Conservation (phyloP, 2,797 vertebrate genomes). For the Psittacula derbiana region DNA sequence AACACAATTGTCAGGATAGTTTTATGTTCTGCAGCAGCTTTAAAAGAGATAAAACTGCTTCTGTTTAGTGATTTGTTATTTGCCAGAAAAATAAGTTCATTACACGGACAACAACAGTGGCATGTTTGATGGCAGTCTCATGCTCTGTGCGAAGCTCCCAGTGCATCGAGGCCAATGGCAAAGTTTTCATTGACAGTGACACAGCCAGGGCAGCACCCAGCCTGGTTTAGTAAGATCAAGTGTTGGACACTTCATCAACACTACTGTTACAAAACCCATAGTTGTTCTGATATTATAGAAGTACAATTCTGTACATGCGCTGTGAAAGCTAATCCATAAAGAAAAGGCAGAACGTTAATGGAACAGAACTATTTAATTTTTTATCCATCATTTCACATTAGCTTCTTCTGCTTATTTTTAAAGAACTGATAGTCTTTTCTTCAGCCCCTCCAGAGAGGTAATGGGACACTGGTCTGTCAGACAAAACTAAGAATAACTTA, state of each 20-base stretch:
- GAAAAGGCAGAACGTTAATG: neutral
- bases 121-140: neutral
- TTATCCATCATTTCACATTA: neutral
- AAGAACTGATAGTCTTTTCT: neutral
- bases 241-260: neutral
- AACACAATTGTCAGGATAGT: neutral
- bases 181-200: neutral
- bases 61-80: neutral
- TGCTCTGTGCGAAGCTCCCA: neutral
- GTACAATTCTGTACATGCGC: neutral
- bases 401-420: neutral
- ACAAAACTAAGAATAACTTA: neutral
- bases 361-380: neutral
- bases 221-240: neutral
- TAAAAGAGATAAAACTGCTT: neutral
- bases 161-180: rapidly evolving
- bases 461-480: neutral
- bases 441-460: neutral
- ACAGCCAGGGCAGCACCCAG: neutral
- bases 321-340: neutral
- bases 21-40: neutral
- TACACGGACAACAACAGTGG: neutral
- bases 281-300: neutral
- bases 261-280: neutral
- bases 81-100: neutral